A percentile compares a stretch with the other conserved stretches of the same genome.
These are phyloP conservation scores for Orthonevra nobilis DNA, from an alignment of 2,888 invertebrate species.

Conservation along the genomic window DNA sequence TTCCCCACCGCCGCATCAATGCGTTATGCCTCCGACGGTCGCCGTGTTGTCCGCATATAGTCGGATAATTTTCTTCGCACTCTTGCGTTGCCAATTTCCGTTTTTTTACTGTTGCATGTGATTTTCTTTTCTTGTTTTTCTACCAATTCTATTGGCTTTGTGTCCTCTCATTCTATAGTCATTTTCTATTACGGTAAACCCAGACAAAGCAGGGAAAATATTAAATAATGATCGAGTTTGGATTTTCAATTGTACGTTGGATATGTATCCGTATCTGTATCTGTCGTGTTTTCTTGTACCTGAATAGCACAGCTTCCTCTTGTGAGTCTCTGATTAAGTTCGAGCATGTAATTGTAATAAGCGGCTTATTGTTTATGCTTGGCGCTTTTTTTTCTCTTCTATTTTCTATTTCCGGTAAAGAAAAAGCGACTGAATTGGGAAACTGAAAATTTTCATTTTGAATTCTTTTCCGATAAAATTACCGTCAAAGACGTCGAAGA, in stretches of 20 bases:
- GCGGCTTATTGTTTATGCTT: constrained; percentile 53
- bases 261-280: constrained; percentile 18
- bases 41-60: neutral
- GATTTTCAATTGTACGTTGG: constrained; percentile 41
- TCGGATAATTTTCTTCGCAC: constrained; percentile 23
- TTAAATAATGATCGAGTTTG: constrained; percentile 45
- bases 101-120: constrained; percentile 40
- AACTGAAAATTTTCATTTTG: too few relatives aligned
- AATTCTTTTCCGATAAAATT: too few relatives aligned
- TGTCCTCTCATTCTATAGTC: constrained; percentile 27
- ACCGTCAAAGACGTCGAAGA: too few relatives aligned
- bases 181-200: constrained; percentile 44
- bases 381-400: too few relatives aligned
- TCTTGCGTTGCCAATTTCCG: constrained; percentile 46
- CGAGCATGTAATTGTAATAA: constrained; percentile 46
- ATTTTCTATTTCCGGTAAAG: constrained; percentile 39
- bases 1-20: too few relatives aligned
- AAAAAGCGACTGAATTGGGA: too few relatives aligned
- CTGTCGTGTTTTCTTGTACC: constrained; percentile 6
- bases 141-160: constrained; percentile 38
- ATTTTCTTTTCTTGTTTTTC: neutral
- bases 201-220: constrained; percentile 4
- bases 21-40: neutral
- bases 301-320: constrained; percentile 50
- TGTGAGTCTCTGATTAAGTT: constrained; percentile 16